Base-by-base conservation (phyloP, 2,888 invertebrate genomes). In the Chironomus riparius region DNA sequence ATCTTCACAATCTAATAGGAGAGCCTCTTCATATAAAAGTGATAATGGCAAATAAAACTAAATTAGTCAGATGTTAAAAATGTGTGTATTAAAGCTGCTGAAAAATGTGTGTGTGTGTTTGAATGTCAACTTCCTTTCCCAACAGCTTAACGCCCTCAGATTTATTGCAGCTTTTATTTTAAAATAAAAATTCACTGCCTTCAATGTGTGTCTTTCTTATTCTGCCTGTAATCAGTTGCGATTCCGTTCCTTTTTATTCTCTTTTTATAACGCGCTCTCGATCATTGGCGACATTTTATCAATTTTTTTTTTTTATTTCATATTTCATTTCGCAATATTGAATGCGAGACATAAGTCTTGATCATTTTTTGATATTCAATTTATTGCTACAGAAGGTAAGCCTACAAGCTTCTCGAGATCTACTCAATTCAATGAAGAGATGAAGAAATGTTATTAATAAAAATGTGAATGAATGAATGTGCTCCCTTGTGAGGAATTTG, bases 31-130 rank as follows among this genome's bases (percentile, higher is more conserved):
- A 65, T 7, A 73, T 28, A 62, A 28, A 73, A 73, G 73, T 73
- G 73, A 73, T 73, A 73, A 73, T 73, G 73, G 73, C 21, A 38
- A 38, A 38, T 38, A 38, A 38, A 38, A 38, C 38, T 38, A 10
- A 38, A 38, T 38, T 38, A 38, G 38, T 38, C 38, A 38, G 38
- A 38, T 38, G 38, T 38, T 38, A 6, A 6, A 6, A 28, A 28
- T 38, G 10, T 38, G 10, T 38, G 38, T 10, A 38, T 38, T 1
- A 7, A 10, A 2, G 38, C 38, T 4, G 28, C 10, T 38, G 1
- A 18, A n/a, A 15, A n/a, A 18, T 65, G 65, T 22, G 22, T 21
- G 65, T 65, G 65, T 65, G 24, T 24, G 24, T 56, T 15, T 56
- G 13, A 56, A 18, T 56, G 56, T 65, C 65, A 65, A 65, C 21